Evolutionary conservation across 2,888 invertebrate genomes (phyloP).

Genomic region (Morpho deidamia): DNA sequence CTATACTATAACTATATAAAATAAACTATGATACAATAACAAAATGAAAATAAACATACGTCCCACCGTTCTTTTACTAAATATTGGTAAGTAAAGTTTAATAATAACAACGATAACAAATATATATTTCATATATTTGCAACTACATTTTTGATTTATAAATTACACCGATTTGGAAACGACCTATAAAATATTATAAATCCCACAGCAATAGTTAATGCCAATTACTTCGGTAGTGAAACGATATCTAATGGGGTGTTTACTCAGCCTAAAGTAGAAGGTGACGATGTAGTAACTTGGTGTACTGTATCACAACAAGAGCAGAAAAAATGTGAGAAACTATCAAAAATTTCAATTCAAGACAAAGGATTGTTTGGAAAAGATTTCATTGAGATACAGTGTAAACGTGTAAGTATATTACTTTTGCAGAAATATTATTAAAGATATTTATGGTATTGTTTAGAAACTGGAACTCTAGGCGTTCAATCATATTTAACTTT

Average conservation of each 20-base stretch:
- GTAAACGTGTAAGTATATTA: slow-evolving; percentile 75
- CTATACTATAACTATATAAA: too few relatives aligned
- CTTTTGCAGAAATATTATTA: background rate
- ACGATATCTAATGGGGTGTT: slow-evolving; percentile 35
- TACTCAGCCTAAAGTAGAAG: slow-evolving; percentile 42
- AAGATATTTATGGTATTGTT: background rate
- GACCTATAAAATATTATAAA: too few relatives aligned
- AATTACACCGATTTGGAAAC: too few relatives aligned
- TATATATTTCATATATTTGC: too few relatives aligned
- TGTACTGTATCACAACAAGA: slow-evolving; percentile 90
- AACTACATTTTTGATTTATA: too few relatives aligned
- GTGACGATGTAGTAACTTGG: slow-evolving; percentile 81
- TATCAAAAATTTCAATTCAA: slow-evolving; percentile 82
- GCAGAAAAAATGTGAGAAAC: slow-evolving; percentile 88
- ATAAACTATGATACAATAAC: too few relatives aligned
- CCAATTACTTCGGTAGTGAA: slow-evolving; percentile 32
- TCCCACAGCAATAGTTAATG: background rate
- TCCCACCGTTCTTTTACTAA: too few relatives aligned
- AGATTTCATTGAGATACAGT: slow-evolving; percentile 81
- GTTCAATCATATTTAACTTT: too few relatives aligned
- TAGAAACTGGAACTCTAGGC: background rate
- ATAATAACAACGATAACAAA: too few relatives aligned
- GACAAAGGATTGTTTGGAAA: slow-evolving; percentile 82
- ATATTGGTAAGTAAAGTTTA: too few relatives aligned
- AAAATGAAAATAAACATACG: too few relatives aligned